These are phyloP conservation scores for Lysiphlebus fabarum DNA, from an alignment of 1,140 invertebrate genomes.

Conservation along the genomic window DNA sequence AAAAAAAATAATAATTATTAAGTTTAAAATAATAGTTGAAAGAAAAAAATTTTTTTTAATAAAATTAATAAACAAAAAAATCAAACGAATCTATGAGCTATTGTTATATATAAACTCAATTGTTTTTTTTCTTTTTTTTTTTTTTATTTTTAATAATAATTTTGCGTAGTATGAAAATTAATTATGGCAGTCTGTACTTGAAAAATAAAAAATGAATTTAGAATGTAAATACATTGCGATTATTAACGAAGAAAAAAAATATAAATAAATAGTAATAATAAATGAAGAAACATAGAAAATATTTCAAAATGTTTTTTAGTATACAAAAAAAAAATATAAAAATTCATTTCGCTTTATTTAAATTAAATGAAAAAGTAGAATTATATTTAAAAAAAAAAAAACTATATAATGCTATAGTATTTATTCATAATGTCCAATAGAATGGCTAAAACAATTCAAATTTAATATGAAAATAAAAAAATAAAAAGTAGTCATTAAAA, in stretches of 20 bases:
- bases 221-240: too few species aligned
- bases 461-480: constrained; percentile 14
- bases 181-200: too few species aligned
- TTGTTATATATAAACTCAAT: too few species aligned
- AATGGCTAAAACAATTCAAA: constrained; percentile 10
- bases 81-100: too few species aligned
- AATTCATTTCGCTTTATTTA: constrained; percentile 24
- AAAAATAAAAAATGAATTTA: too few species aligned
- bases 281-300: constrained; percentile 19
- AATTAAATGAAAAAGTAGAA: constrained; percentile 18
- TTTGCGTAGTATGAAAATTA: too few species aligned
- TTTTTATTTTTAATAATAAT: too few species aligned
- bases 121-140: too few species aligned
- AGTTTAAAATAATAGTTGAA: too few species aligned
- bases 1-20: too few species aligned
- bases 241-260: constrained; percentile 5
- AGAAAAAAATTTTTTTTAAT: too few species aligned
- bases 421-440: constrained; percentile 23
- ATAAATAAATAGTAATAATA: constrained; percentile 27
- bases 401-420: constrained; percentile 23
- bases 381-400: constrained; percentile 21
- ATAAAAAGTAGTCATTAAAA: constrained; percentile 28
- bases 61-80: too few species aligned
- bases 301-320: constrained; percentile 11
- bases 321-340: constrained; percentile 8